A percentile compares a stretch with the other conserved stretches of the same genome.
phyloP scores from a whole-genome alignment of 1,140 invertebrate species.

The Bemisia tabaci region DNA sequence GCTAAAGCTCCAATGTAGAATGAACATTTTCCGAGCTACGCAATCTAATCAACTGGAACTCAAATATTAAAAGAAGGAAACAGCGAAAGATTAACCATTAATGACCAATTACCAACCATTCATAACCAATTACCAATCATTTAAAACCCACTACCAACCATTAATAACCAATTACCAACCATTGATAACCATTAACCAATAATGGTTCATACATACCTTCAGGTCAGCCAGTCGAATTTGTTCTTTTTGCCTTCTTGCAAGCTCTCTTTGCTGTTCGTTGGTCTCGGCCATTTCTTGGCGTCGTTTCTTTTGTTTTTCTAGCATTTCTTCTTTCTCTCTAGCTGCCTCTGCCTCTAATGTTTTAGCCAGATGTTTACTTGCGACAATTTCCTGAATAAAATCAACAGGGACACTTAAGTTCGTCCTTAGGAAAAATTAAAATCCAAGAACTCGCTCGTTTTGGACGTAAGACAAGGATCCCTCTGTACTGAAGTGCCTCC shows the following conservation, averaged over 20 bases:
- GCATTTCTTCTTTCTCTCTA: neutral
- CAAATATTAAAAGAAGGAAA: too few species aligned
- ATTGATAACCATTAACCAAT: neutral
- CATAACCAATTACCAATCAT: neutral
- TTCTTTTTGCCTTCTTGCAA: neutral
- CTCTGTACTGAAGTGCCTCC: too few species aligned
- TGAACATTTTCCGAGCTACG: neutral
- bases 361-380: neutral
- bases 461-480: too few species aligned
- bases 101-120: neutral
- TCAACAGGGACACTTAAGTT: too few species aligned
- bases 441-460: too few species aligned
- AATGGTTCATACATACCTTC: neutral
- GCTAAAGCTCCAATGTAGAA: too few species aligned
- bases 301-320: neutral
- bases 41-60: too few species aligned
- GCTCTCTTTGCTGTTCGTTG: neutral
- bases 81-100: too few species aligned
- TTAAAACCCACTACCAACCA: neutral
- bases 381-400: neutral
- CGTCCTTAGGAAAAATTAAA: too few species aligned
- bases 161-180: neutral
- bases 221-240: neutral
- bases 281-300: neutral
- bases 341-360: neutral